Evolutionary conservation across 1,140 invertebrate genomes (phyloP).

Genomic region (Adoxophyes honmai): DNA sequence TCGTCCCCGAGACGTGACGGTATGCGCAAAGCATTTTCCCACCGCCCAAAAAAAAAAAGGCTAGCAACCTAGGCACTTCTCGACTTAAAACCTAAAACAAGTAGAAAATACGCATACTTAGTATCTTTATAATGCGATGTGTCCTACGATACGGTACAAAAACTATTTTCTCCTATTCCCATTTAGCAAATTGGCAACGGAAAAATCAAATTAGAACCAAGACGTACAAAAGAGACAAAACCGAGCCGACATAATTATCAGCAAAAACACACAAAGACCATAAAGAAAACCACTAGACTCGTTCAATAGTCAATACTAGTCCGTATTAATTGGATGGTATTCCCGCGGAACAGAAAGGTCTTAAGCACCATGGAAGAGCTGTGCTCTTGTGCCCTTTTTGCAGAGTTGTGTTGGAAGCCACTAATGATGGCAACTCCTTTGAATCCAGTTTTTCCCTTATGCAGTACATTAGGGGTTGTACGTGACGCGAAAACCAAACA

Average conservation of each 20-base stretch:
- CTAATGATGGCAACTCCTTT: slow-evolving; percentile 12
- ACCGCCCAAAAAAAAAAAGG: too few species aligned
- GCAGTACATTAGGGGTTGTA: slow-evolving; percentile 9
- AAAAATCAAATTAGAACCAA: too few species aligned
- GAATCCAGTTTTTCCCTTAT: slow-evolving; percentile 13
- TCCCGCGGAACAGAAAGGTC: not conserved
- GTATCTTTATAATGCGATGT: too few species aligned
- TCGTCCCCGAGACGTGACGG: too few species aligned
- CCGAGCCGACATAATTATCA: not conserved
- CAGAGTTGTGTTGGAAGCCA: not conserved
- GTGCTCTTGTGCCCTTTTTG: not conserved
- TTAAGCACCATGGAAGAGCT: not conserved
- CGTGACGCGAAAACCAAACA: slow-evolving; percentile 3
- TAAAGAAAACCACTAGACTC: slow-evolving; percentile 11
- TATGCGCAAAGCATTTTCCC: too few species aligned
- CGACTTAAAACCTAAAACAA: too few species aligned
- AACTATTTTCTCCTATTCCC: too few species aligned
- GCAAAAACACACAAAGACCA: not conserved
- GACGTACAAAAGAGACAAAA: too few species aligned
- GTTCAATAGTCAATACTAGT: slow-evolving; percentile 1
- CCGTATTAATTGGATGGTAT: slow-evolving; percentile 9
- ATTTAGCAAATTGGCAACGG: too few species aligned
- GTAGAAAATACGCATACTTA: too few species aligned
- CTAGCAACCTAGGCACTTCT: too few species aligned
- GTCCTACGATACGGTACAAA: too few species aligned